Evolutionary conservation across 1,140 invertebrate genomes (phyloP), one percentile per base, ranked within the genome.

Genomic region (Procambarus clarkii): DNA sequence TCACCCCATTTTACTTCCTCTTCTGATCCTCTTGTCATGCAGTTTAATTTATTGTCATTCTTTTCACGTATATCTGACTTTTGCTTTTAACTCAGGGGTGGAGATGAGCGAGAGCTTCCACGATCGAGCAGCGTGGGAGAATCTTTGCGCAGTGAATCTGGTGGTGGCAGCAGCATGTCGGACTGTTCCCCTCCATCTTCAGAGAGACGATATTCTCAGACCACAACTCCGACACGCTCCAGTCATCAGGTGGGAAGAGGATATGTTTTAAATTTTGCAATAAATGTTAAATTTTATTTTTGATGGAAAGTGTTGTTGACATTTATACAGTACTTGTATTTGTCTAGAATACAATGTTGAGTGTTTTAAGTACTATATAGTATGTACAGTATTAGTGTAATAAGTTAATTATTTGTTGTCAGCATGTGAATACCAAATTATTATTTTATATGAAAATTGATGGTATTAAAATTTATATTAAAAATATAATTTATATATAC

Each of bases 111-210:
- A 21, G 89, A 85, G 48, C 84, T 91, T 74, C 89, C 89, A 71
- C 69, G 89, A 54, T 91, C 89, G 0, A 80, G 54, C 82, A 91
- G 89, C 18, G 34, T 91, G 74, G 89, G 89, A 24, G 89, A 91
- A 50, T 91, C 89, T 18, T 18, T 91, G 18, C 82, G 82, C n/a
- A 91, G 89, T 80, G 89, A 91, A 21, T 77, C 74, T 3, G 86
- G 86, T 3, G 89, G 89, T 48, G 89, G 89, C 21, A 91, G 89
- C 45, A 91, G 89, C 77, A n/a, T 91, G 58, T 91, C 89, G 7
- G 89, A 91, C 76, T 86, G 82, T 50, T 91, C 89, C 9, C 89
- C 89, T 21, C 89, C 89, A 11, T 54, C 82, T 45, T 91, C 88
- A 2, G 89, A 91, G 76, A 54, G 89, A 64, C 82, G 82, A 8